A percentile compares a stretch with the other conserved stretches of the same genome.
These are phyloP conservation scores for Halocynthia roretzi DNA, from an alignment of 23 tunicate species.

Conservation along the genomic window DNA sequence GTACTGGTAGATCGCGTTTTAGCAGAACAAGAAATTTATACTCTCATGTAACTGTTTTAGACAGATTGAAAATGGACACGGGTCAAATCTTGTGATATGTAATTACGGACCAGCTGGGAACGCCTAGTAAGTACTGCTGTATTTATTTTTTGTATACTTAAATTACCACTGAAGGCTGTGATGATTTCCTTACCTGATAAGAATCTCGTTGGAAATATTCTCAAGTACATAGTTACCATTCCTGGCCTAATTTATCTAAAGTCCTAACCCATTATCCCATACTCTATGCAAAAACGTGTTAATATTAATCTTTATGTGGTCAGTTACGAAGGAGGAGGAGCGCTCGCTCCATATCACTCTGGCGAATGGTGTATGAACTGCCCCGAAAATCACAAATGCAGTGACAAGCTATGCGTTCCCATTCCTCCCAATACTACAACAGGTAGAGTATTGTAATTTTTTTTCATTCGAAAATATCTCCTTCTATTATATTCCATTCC, in stretches of 20 bases:
- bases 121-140: neutral
- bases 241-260: no score
- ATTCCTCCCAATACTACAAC: slow-evolving; percentile 4
- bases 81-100: neutral
- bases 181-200: no score
- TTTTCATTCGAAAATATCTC: no score
- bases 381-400: neutral
- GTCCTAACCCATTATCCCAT: no score
- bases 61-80: neutral
- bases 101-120: slow-evolving; percentile 25
- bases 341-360: slow-evolving; percentile 3
- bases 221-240: no score
- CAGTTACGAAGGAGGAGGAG: slow-evolving; percentile 1
- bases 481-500: no score
- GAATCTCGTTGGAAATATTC: no score
- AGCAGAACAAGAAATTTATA: neutral
- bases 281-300: neutral
- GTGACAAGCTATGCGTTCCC: slow-evolving; percentile 3
- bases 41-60: neutral
- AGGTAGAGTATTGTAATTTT: no score
- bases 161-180: neutral
- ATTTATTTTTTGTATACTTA: neutral
- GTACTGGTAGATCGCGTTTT: neutral
- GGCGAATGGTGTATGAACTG: slow-evolving; percentile 21
- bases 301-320: neutral